Percentiles rank a stretch among this genome's conserved stretches.
Evolutionary conservation across 92 coral and sea anemone genomes (phyloP).

Genomic region (Umimayanthus chanpuru): DNA sequence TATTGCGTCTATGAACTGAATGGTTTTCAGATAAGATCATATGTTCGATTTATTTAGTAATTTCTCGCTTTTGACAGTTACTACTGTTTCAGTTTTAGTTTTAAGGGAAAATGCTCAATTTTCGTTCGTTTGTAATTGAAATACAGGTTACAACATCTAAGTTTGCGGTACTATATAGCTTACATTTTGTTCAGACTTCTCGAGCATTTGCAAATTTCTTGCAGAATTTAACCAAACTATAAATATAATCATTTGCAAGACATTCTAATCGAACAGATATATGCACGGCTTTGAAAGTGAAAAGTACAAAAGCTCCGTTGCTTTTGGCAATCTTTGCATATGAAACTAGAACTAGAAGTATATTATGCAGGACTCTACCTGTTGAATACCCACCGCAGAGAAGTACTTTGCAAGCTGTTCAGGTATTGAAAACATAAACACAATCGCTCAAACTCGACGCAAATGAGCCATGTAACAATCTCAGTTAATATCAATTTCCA

Average conservation of each 20-base stretch:
- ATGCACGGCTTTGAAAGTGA: not conserved
- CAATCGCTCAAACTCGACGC: not conserved
- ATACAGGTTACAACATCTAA: not conserved
- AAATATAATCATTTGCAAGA: not conserved
- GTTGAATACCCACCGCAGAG: not conserved
- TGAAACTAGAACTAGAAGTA: no score
- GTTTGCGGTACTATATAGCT: not conserved
- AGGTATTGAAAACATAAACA: not conserved
- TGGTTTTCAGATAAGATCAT: not conserved
- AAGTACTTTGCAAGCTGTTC: not conserved
- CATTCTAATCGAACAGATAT: not conserved
- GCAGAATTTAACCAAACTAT: not conserved
- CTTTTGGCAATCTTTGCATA: not conserved
- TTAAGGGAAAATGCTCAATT: not conserved
- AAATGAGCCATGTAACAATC: not conserved
- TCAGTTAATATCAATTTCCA: not conserved
- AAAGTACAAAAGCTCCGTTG: not conserved
- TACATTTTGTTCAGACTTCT: constrained; percentile 7
- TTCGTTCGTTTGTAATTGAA: not conserved
- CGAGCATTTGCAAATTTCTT: not conserved
- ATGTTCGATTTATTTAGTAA: not conserved
- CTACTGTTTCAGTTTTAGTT: not conserved
- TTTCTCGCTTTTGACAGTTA: not conserved
- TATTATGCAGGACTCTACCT: not conserved
- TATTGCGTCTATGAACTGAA: not conserved